Evolutionary conservation across 2,113 vertebrate species (phyloP).

Genomic region (Cyanoderma ruficeps): DNA sequence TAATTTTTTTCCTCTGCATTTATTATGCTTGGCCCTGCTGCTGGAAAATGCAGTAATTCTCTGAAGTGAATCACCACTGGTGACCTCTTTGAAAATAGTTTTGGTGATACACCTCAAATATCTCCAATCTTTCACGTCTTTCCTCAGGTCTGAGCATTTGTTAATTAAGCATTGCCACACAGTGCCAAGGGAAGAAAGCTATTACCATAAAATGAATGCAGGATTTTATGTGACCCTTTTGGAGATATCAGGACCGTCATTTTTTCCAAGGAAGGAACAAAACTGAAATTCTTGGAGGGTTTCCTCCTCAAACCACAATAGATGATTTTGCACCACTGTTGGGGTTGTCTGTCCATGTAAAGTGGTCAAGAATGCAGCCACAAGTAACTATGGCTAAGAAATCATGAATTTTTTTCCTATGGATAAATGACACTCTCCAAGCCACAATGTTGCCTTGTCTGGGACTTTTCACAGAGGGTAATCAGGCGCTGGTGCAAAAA

Average conservation of each 20-base stretch:
- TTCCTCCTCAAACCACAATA: background rate
- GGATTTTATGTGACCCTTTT: background rate
- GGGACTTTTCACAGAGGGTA: background rate
- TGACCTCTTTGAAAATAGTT: constrained; percentile 62
- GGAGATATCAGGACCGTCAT: background rate
- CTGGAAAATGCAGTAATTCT: constrained; percentile 61
- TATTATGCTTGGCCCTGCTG: constrained; percentile 42
- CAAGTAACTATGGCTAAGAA: background rate
- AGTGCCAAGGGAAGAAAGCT: background rate
- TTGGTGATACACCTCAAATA: constrained; percentile 46
- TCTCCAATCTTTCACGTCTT: constrained; percentile 18
- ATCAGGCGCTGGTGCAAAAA: background rate
- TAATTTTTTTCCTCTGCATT: background rate
- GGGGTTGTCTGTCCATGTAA: background rate
- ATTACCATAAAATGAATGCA: background rate
- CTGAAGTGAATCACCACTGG: constrained; percentile 48
- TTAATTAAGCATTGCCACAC: constrained; percentile 42
- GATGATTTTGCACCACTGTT: background rate
- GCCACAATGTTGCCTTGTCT: background rate
- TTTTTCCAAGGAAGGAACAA: background rate
- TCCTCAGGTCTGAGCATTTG: constrained; percentile 38
- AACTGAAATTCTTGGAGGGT: background rate
- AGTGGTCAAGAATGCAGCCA: background rate
- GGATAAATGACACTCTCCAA: background rate
- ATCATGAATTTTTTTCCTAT: rapidly evolving